Evolutionary conservation across 2,888 invertebrate species (phyloP).

Genomic region (Theristus sp.): DNA sequence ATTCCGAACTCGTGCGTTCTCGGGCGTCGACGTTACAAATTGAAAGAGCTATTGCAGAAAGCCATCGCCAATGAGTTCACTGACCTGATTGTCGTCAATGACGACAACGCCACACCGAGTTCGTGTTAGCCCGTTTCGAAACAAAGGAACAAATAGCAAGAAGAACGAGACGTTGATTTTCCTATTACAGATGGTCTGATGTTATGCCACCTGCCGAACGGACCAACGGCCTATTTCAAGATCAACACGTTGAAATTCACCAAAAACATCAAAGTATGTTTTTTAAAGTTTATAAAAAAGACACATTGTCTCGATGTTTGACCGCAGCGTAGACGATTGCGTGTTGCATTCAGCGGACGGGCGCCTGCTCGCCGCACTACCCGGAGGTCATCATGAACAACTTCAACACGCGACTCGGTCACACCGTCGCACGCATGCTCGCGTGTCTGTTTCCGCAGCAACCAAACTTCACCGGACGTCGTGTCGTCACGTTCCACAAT

Average conservation of each 20-base stretch:
- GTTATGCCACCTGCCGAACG: constrained; percentile 78
- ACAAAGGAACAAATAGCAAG: too few species aligned
- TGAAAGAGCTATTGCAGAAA: neutral
- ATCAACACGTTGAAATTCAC: constrained; percentile 77
- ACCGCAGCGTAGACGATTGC: too few species aligned
- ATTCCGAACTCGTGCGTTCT: constrained; percentile 62
- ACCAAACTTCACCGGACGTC: constrained; percentile 73
- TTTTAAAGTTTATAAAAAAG: neutral
- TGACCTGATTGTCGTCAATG: neutral
- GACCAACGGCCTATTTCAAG: constrained; percentile 89
- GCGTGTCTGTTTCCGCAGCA: constrained; percentile 74
- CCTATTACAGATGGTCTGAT: constrained; percentile 56
- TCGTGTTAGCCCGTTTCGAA: too few species aligned
- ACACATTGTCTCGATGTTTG: neutral
- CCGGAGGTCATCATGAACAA: constrained; percentile 91
- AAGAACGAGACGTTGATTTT: neutral
- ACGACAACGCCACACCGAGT: neutral
- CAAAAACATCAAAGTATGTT: constrained; percentile 49
- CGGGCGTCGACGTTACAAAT: neutral
- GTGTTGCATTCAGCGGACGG: constrained; percentile 31
- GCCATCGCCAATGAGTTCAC: neutral
- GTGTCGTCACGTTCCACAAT: constrained; percentile 92
- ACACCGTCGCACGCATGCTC: constrained; percentile 73
- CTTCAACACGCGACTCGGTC: constrained; percentile 79
- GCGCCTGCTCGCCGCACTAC: constrained; percentile 60